These are phyloP conservation scores for Vulpes ferrilata DNA, from an alignment of 2,113 vertebrate species.

Conservation along the genomic window DNA sequence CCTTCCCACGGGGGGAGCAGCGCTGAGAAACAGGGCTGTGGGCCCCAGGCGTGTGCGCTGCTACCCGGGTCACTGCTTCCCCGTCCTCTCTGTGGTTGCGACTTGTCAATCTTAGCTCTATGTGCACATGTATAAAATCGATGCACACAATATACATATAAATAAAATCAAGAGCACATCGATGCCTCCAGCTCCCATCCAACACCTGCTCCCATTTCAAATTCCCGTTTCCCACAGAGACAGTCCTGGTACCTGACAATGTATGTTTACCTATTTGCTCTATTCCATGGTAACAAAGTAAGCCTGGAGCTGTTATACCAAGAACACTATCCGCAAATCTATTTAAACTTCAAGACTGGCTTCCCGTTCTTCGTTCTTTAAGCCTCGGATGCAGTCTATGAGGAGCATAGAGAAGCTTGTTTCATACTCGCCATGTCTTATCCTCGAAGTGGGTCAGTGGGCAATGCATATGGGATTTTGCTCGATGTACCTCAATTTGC, in stretches of 20 bases:
- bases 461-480: neutral
- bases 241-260: neutral
- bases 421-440: accelerated
- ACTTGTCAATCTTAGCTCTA: neutral
- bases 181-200: neutral
- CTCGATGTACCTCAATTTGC: neutral
- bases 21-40: neutral
- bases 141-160: neutral
- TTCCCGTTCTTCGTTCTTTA: neutral
- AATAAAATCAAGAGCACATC: accelerated
- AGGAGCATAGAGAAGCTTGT: neutral
- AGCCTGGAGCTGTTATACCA: neutral
- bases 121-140: neutral
- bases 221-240: neutral
- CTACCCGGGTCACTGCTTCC: neutral
- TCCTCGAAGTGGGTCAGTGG: neutral
- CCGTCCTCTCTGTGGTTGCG: neutral
- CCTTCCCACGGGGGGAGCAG: neutral
- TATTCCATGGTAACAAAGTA: neutral
- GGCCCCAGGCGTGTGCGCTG: accelerated
- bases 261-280: neutral
- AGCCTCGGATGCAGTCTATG: neutral
- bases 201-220: neutral
- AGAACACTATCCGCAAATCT: neutral
- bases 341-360: neutral